Evolutionary conservation across 2,888 invertebrate genomes (phyloP).

Genomic region (Zygaena filipendulae): DNA sequence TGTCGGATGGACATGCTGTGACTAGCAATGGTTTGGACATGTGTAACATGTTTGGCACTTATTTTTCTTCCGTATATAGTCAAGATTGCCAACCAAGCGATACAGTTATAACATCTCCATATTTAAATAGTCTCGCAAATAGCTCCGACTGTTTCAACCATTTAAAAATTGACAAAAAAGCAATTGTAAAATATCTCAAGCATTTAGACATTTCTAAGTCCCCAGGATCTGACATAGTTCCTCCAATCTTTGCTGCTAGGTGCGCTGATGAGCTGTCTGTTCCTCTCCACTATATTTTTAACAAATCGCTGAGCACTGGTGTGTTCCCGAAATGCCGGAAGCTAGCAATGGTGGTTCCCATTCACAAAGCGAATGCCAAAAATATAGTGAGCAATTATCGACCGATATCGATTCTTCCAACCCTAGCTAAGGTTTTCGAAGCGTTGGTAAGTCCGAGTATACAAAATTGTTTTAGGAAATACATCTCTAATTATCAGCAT

Average conservation of each 20-base stretch:
- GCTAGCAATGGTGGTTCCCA: background rate
- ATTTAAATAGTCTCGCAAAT: too few relatives aligned
- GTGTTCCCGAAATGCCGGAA: conserved; percentile 1
- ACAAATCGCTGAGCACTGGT: background rate
- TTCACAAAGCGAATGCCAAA: background rate
- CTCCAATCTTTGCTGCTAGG: conserved; percentile 3
- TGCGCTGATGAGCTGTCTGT: conserved; percentile 2
- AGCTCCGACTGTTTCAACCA: too few relatives aligned
- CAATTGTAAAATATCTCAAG: too few relatives aligned
- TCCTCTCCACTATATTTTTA: conserved; percentile 1
- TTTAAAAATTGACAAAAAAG: too few relatives aligned
- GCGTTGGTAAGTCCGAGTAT: conserved; percentile 2
- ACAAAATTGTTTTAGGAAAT: conserved; percentile 4
- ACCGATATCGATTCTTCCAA: conserved; percentile 2
- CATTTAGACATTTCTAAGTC: too few relatives aligned
- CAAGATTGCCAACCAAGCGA: too few relatives aligned
- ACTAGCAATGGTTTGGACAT: too few relatives aligned
- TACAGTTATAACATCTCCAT: too few relatives aligned
- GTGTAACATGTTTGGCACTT: too few relatives aligned
- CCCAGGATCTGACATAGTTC: conserved; percentile 7
- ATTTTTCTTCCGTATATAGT: too few relatives aligned
- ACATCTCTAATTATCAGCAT: conserved; percentile 1
- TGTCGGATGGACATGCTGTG: too few relatives aligned
- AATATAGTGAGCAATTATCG: conserved; percentile 1
- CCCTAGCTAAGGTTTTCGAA: conserved; percentile 5